Evolutionary conservation across 2,888 invertebrate species (phyloP), one percentile per base, ranked within the genome.

Genomic region (Argyresthia albistria): DNA sequence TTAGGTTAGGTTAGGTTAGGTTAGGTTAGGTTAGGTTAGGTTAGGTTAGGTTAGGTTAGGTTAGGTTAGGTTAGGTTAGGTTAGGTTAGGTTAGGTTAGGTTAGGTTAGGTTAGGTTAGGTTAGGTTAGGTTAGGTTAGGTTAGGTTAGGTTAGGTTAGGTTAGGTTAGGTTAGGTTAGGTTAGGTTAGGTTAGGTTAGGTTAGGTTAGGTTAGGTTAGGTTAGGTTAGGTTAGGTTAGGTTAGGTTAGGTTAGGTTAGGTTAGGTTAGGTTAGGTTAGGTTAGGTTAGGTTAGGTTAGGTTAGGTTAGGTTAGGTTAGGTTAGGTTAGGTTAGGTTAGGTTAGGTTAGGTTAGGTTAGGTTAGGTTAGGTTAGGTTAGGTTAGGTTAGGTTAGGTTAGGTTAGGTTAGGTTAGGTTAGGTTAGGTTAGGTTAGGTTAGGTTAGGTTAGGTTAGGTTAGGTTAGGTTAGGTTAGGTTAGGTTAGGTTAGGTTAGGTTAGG

Each of bases 391-490:
- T 55, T 56, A 54, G 56, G 55, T 57, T 56, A 54, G 56, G 55
- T 57, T 56, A 54, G 56, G 55, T 57, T 56, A 54, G 56, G 57
- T 57, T 57, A 54, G 54, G 57, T 57, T 57, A 55, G 55, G 57
- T 57, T 57, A 55, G 55, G 57, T 57, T 57, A 55, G 54, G 57
- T 54, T 57, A 51, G 55, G 56, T 55, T 53, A 53, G 58, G 51
- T 57, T 55, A 52, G 54, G 53, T 57, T 55, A 50, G 56, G 56
- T 58, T 56, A 55, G 58, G 55, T 59, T 58, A 57, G 57, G 57
- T 58, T 58, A 58, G 58, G 58, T 58, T 58, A 58, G 58, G 58
- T 58, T 58, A 56, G 56, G 58, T 58, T 58, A 56, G 58, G 58
- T 58, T 58, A 58, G 58, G 58, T 58, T 58, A 58, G 58, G 56